Evolutionary conservation across 2,888 invertebrate species (phyloP).

Genomic region (Scaptomyza reducta): DNA sequence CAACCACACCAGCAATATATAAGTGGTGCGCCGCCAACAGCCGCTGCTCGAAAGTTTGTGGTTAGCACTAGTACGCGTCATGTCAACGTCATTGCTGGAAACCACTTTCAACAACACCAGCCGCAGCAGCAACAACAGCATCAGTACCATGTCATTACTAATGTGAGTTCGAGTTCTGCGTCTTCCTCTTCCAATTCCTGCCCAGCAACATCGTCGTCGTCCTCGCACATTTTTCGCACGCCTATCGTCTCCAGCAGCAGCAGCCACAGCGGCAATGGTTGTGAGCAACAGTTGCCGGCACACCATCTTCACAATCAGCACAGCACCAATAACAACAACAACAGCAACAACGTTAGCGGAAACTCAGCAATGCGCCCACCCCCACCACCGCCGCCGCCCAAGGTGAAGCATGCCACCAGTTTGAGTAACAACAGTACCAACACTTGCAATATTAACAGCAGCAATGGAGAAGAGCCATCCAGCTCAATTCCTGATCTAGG

Average conservation of each 20-base stretch:
- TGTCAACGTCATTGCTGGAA: constrained; percentile 82
- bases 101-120: constrained; percentile 60
- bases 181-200: constrained; percentile 54
- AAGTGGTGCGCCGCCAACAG: constrained; percentile 57
- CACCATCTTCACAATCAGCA: constrained; percentile 44
- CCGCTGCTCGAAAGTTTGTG: constrained; percentile 81
- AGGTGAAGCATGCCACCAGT: constrained; percentile 80
- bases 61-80: constrained; percentile 79
- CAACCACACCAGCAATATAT: constrained; percentile 45
- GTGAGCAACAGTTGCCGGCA: constrained; percentile 48
- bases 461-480: constrained; percentile 89
- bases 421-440: constrained; percentile 37
- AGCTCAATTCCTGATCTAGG: constrained; percentile 95
- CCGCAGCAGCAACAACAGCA: constrained; percentile 58
- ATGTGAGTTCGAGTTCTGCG: constrained; percentile 49
- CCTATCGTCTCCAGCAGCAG: constrained; percentile 83
- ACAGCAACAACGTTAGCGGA: constrained; percentile 13
- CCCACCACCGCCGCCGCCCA: constrained; percentile 84
- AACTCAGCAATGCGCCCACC: constrained; percentile 83
- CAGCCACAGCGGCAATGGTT: constrained; percentile 46
- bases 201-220: constrained; percentile 38
- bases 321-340: constrained; percentile 28
- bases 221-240: constrained; percentile 80
- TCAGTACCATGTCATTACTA: constrained; percentile 61
- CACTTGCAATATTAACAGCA: constrained; percentile 23